These are phyloP conservation scores for Polyommatus iphigenia DNA, from an alignment of 2,888 invertebrate species.

Conservation along the genomic window DNA sequence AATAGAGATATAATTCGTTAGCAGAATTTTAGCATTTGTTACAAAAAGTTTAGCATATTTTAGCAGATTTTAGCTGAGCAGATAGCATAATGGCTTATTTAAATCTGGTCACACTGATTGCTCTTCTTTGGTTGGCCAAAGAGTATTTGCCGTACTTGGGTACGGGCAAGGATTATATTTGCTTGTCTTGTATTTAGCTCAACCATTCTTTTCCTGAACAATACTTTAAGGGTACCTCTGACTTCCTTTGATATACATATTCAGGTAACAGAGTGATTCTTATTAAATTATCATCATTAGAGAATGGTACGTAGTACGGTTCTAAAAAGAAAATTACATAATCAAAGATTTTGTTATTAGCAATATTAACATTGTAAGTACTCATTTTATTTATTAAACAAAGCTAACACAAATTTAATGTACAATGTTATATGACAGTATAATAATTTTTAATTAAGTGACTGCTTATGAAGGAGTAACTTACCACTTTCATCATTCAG, in stretches of 20 bases:
- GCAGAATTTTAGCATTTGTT: too few species aligned
- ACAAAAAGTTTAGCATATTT: too few species aligned
- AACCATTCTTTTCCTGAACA: constrained; percentile 82
- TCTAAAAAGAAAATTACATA: constrained; percentile 50
- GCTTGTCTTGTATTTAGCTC: constrained; percentile 89
- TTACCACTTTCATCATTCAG: constrained; percentile 81
- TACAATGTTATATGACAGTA: too few species aligned
- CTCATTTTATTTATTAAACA: too few species aligned
- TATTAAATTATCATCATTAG: constrained; percentile 84
- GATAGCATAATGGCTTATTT: too few species aligned
- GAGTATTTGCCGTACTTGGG: too few species aligned
- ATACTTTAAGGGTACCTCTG: constrained; percentile 81
- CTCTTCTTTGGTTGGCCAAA: constrained; percentile 81
- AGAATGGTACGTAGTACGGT: constrained; percentile 81
- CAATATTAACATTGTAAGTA: too few species aligned
- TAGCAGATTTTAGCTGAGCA: too few species aligned
- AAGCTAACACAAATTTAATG: too few species aligned
- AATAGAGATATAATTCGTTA: too few species aligned
- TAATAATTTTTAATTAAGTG: background rate
- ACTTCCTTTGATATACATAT: constrained; percentile 83
- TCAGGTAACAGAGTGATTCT: constrained; percentile 89
- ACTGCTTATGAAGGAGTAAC: constrained; percentile 31
- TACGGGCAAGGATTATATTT: constrained; percentile 88
- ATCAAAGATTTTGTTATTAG: too few species aligned
- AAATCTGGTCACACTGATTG: too few species aligned